Percentiles rank a stretch among this genome's conserved stretches.
These are phyloP conservation scores for Mimas tiliae DNA, from an alignment of 2,888 invertebrate genomes.

Conservation along the genomic window DNA sequence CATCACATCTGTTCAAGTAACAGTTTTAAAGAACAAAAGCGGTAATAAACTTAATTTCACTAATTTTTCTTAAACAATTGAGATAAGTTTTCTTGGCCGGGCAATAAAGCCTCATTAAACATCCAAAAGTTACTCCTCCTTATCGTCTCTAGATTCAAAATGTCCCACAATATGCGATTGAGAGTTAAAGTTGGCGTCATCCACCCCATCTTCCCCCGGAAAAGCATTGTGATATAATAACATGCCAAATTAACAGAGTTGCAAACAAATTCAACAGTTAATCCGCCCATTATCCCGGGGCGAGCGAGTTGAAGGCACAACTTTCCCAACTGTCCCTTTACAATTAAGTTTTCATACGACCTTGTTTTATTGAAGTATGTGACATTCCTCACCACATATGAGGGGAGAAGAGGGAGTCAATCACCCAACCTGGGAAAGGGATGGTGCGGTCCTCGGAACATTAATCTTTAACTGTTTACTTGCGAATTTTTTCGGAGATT, in stretches of 20 bases:
- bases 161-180: background rate
- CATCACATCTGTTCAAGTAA: slow-evolving; percentile 3
- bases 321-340: slow-evolving; percentile 3
- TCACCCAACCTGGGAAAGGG: background rate
- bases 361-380: slow-evolving; percentile 19
- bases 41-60: background rate
- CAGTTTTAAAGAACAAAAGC: slow-evolving; percentile 2
- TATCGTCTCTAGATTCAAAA: no score
- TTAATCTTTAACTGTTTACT: background rate
- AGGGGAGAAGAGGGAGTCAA: background rate
- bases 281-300: slow-evolving; percentile 1
- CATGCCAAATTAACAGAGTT: slow-evolving; percentile 8
- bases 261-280: slow-evolving; percentile 12
- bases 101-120: background rate
- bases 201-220: background rate
- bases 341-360: slow-evolving; percentile 13
- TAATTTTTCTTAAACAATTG: background rate
- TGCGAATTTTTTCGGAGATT: background rate
- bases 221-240: slow-evolving; percentile 7
- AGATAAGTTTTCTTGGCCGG: background rate
- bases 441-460: background rate
- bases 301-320: background rate
- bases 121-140: background rate
- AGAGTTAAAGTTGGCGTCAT: background rate
- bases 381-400: background rate